Base-by-base conservation (phyloP, 1,140 invertebrate genomes). In the Plectrocnemia conspersa region DNA sequence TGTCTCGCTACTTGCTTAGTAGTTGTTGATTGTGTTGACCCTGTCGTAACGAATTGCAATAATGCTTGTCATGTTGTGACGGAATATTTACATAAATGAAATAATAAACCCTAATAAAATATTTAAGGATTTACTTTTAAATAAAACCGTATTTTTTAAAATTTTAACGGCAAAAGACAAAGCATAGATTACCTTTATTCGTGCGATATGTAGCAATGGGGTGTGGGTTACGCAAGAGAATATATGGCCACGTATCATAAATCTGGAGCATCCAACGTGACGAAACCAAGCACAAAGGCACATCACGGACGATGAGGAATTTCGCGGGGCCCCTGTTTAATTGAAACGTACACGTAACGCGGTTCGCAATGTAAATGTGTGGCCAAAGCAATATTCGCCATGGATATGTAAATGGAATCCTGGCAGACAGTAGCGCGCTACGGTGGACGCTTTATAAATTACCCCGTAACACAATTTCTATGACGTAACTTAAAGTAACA, bases 321-420 rank as follows among this genome's bases (percentile, higher is more conserved):
- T 42, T 42, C 40, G 42, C 21, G 5, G 11, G 38, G n/a, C 10
- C 29, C 27, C n/a, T n/a, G n/a, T n/a, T n/a, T 47, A 50, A 50
- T 50, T 50, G 47, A 50, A 50, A 50, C 35, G 32, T 36, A 13
- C 25, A 19, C 36, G 23, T 13, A n/a, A 15, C n/a, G 19, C 47
- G 36, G 47, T 50, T 50, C 21, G 23, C 47, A 50, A 36, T 50
- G 47, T 50, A 38, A 50, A 50, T 38, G 10, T 38, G 5, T 10
- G 32, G 22, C 29, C 23, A 24, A 47, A 47, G 25, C 27, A 38
- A 50, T 22, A 11, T 11, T 3, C 32, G 32, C 3, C 5, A 6
- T 23, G n/a, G 27, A 29, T 29, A 22, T 33, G 27, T 16, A 48
- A 35, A 48, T 48, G 27, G n/a, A 29, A 6, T 7, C 13, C 9